A percentile compares a stretch with the other conserved stretches of the same genome.
phyloP scores from a whole-genome alignment of 2,113 vertebrate species.

The Xerus inauris region DNA sequence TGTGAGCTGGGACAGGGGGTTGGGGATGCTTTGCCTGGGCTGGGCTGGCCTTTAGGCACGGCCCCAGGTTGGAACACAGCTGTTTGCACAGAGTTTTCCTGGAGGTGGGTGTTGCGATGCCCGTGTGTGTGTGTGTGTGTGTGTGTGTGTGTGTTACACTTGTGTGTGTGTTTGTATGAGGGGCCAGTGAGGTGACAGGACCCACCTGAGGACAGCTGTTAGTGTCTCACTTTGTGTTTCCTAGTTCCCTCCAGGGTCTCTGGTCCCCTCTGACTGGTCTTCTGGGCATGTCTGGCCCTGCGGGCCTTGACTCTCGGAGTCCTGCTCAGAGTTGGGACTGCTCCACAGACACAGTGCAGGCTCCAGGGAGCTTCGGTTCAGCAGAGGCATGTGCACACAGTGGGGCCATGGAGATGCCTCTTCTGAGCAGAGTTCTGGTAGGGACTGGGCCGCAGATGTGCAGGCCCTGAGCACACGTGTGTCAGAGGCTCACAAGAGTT shows the following conservation, averaged over 20 bases:
- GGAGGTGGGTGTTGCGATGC: neutral
- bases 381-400: neutral
- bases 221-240: neutral
- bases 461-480: neutral
- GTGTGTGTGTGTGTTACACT: neutral
- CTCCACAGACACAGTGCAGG: fast-evolving
- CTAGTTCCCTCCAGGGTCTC: neutral
- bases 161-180: neutral
- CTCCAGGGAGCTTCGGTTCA: neutral
- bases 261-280: neutral
- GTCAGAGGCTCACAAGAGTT: neutral
- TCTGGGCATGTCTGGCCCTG: neutral
- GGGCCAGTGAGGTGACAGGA: neutral
- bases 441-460: neutral
- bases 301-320: neutral
- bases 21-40: conserved; percentile 27
- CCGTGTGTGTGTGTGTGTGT: neutral
- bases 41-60: neutral
- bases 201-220: neutral
- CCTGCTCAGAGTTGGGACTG: neutral
- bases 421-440: neutral
- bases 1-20: conserved; percentile 42
- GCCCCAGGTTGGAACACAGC: neutral
- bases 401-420: neutral
- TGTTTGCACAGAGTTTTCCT: neutral